Evolutionary conservation across 2,113 vertebrate species (phyloP), one percentile per base, ranked within the genome.

Genomic region (Lampris incognitus): DNA sequence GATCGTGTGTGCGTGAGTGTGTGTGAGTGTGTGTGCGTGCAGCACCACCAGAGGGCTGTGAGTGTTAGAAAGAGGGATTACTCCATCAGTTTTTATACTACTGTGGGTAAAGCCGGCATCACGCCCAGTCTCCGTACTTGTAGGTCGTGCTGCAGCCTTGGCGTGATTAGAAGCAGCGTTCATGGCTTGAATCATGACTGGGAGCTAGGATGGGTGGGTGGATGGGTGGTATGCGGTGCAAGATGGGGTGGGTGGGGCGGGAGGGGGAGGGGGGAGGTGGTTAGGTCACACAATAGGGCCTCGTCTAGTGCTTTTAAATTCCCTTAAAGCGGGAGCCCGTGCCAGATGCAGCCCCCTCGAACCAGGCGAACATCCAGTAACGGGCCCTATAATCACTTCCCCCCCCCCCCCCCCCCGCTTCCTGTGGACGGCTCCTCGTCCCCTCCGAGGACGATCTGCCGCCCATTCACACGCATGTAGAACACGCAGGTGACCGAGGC

Each of bases 291-390:
- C 76, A 89, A 87, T 80, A 79, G 85, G 81, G 87, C 81, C 56
- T 44, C 68, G 49, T 92, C 83, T 85, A 91, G 86, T 88, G 83
- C 86, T 85, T 92, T 92, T 88, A 90, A 91, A 90, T 89, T 89
- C 83, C 72, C 84, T 88, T 83, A 91, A 93, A 93, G 82, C 67
- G 54, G 58, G 87, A 83, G 82, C 68, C 72, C 7, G 44, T 85
- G 92, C 90, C 92, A 94, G 89, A 40, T n/a, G 6, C 39, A 46
- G 77, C 69, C 67, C 24, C 63, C 65, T 81, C 67, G 77, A 84
- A 81, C 52, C 85, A 69, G 82, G 54, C 85, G 75, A 84, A 82
- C 72, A 41, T 77, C 46, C 81, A 51, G 72, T 72, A 89, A 89
- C 88, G 57, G 83, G 84, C 72, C 83, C 84, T 77, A 86, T 92